Evolutionary conservation across 2,113 vertebrate species (phyloP).

Genomic region (Engraulis encrasicolus): DNA sequence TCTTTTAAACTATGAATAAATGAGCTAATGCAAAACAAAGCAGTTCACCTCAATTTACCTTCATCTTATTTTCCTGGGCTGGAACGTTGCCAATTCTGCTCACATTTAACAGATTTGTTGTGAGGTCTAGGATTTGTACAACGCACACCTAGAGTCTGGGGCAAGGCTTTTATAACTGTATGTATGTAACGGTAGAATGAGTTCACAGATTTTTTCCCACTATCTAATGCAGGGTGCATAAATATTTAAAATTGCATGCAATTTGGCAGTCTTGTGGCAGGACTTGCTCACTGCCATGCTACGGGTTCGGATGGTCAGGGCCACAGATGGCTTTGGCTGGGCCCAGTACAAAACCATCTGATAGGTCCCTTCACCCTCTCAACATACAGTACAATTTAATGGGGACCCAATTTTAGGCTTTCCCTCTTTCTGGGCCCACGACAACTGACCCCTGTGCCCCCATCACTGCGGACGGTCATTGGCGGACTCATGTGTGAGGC

Average conservation of each 20-base stretch:
- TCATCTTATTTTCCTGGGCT: neutral
- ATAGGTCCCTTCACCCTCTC: too few relatives aligned
- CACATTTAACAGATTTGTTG: neutral
- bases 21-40: too few relatives aligned
- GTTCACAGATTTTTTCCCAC: neutral
- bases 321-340: constrained; percentile 8
- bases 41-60: too few relatives aligned
- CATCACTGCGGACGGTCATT: too few relatives aligned
- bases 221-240: neutral
- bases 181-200: neutral
- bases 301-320: too few relatives aligned
- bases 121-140: neutral
- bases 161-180: neutral
- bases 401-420: too few relatives aligned
- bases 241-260: neutral
- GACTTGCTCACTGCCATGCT: too few relatives aligned
- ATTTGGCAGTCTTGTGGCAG: neutral
- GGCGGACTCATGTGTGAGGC: constrained; percentile 20
- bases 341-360: neutral
- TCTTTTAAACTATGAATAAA: too few relatives aligned
- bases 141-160: neutral
- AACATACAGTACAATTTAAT: too few relatives aligned
- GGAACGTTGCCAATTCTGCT: neutral
- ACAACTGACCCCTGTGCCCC: too few relatives aligned
- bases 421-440: too few relatives aligned